A percentile compares a stretch with the other conserved stretches of the same genome.
Conservation (phyloP, 2,888 invertebrate genomes). For the Petrolisthes cinctipes region DNA sequence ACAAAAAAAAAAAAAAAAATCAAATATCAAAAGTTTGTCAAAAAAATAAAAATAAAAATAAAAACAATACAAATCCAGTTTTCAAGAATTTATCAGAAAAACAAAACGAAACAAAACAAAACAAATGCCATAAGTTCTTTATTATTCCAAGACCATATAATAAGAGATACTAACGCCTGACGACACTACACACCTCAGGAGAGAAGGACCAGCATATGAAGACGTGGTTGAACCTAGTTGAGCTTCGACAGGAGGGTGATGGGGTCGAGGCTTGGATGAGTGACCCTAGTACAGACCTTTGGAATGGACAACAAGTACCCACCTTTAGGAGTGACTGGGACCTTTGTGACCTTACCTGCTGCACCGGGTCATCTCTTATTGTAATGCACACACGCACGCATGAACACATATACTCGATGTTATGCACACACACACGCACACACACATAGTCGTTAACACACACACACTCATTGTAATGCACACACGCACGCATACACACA, state of each 20-base stretch:
- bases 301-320: slow-evolving; percentile 61
- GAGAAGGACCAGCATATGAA: slow-evolving; percentile 52
- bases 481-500: background rate
- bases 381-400: background rate
- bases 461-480: background rate
- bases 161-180: too few relatives aligned
- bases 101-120: too few relatives aligned
- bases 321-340: slow-evolving; percentile 57
- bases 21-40: too few relatives aligned
- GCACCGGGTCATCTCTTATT: slow-evolving; percentile 6
- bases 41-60: too few relatives aligned
- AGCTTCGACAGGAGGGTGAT: slow-evolving; percentile 52
- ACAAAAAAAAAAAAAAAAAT: too few relatives aligned
- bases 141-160: too few relatives aligned
- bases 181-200: slow-evolving; percentile 27
- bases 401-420: background rate
- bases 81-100: too few relatives aligned
- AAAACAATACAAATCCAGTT: too few relatives aligned
- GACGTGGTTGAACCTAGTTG: slow-evolving; percentile 65
- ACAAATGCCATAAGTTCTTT: too few relatives aligned
- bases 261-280: slow-evolving; percentile 64
- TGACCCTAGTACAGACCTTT: slow-evolving; percentile 53
- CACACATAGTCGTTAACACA: background rate
- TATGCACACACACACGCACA: background rate
- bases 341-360: slow-evolving; percentile 43